Evolutionary conservation across 2,797 vertebrate genomes (phyloP).

Genomic region (Microctenopoma lineatum): DNA sequence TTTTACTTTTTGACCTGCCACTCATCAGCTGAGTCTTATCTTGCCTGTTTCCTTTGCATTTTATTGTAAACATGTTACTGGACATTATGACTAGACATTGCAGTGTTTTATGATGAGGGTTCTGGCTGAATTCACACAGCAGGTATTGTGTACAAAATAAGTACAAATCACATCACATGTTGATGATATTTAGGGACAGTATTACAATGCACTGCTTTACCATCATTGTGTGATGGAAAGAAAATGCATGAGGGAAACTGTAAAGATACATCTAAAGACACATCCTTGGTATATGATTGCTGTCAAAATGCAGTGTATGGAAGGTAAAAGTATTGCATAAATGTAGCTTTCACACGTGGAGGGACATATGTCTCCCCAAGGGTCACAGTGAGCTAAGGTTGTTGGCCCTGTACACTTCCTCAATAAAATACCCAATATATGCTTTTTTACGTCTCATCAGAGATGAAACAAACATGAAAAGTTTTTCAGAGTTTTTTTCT

Average conservation of each 20-base stretch:
- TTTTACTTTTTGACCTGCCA: constrained; percentile 1
- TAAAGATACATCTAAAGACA: too few species aligned
- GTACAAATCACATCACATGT: too few species aligned
- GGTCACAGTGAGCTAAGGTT: neutral
- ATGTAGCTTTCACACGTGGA: neutral
- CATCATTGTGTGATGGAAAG: too few species aligned
- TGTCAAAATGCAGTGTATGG: neutral
- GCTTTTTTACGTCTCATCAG: neutral
- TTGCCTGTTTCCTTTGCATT: neutral
- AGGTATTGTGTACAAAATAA: neutral
- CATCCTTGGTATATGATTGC: too few species aligned
- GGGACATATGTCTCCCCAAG: too few species aligned
- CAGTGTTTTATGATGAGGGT: neutral
- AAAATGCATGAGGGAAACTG: too few species aligned
- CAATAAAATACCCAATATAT: neutral
- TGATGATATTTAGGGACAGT: too few species aligned
- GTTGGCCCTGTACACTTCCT: neutral
- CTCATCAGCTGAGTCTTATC: constrained; percentile 6
- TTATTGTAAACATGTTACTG: neutral
- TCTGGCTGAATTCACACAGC: neutral
- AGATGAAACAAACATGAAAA: neutral
- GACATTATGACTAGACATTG: neutral
- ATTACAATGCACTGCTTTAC: too few species aligned
- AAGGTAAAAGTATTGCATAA: neutral
- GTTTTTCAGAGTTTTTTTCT: constrained; percentile 11